Evolutionary conservation across 2,113 vertebrate genomes (phyloP).

Genomic region (Anoura caudifer): DNA sequence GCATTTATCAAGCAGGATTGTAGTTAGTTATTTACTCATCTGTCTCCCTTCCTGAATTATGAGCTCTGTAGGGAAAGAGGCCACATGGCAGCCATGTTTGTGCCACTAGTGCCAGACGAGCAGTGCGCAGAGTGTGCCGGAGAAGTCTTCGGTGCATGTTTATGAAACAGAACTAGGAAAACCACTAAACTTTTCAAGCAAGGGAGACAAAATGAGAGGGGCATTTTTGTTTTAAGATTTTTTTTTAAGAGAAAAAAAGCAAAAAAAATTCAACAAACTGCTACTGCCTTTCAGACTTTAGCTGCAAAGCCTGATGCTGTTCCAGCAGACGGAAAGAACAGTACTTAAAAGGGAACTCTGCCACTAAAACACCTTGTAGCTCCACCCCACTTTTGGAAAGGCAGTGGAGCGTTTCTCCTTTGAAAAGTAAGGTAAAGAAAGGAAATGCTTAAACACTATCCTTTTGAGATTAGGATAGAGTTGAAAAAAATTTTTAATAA

Average conservation of each 20-base stretch:
- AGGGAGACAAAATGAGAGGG: not conserved
- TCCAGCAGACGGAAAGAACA: not conserved
- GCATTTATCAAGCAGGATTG: conserved; percentile 64
- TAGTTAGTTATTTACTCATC: conserved; percentile 65
- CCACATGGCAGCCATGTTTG: conserved; percentile 48
- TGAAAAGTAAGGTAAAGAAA: conserved; percentile 2
- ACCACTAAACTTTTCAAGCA: not conserved
- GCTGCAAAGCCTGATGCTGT: not conserved
- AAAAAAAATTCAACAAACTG: not conserved
- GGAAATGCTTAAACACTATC: not conserved
- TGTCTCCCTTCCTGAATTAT: conserved; percentile 58
- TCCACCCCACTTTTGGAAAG: not conserved
- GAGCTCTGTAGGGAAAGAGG: conserved; percentile 50
- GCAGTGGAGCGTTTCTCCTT: not conserved
- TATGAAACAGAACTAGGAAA: not conserved
- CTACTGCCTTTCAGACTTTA: not conserved
- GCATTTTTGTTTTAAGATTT: not conserved
- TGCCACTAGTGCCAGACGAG: not conserved
- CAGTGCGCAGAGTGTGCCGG: not conserved
- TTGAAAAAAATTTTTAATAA: not conserved
- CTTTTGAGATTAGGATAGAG: not conserved
- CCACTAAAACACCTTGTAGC: not conserved
- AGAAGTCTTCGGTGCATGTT: not conserved
- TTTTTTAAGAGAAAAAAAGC: not conserved
- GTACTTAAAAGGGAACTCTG: not conserved